These are phyloP conservation scores for Boulengeromyrus knoepffleri DNA, from an alignment of 2,113 vertebrate species.

Conservation along the genomic window DNA sequence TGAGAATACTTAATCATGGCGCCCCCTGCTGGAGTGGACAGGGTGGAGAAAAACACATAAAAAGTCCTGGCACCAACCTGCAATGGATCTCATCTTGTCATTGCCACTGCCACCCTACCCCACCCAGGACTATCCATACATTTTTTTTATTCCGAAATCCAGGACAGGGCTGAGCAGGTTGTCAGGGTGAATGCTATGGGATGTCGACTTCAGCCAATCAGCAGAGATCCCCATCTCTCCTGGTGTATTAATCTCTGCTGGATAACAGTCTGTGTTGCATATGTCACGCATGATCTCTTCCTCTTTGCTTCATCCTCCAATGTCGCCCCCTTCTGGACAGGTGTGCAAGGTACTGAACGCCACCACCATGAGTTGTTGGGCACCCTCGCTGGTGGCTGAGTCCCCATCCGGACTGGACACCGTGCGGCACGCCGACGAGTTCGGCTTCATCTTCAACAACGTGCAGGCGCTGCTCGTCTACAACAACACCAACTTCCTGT, in stretches of 20 bases:
- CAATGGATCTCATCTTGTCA: conserved; percentile 15
- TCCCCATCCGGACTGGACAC: conserved; percentile 76
- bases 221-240: not conserved
- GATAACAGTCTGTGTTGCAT: not conserved
- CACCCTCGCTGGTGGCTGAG: conserved; percentile 74
- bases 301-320: not conserved
- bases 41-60: conserved; percentile 45
- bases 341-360: conserved; percentile 82
- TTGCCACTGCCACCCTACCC: not conserved
- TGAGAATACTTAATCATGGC: conserved; percentile 71
- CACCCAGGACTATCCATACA: not conserved
- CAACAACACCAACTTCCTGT: conserved; percentile 94
- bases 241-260: not conserved
- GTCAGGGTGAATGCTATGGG: not conserved
- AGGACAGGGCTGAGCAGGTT: not conserved
- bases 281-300: not conserved
- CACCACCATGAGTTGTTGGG: conserved; percentile 80
- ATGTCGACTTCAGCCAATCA: not conserved
- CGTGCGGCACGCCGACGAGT: conserved; percentile 84
- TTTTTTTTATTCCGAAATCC: conserved; percentile 3
- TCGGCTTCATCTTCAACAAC: conserved; percentile 96
- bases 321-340: conserved; percentile 45
- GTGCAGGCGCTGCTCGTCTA: conserved; percentile 87
- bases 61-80: conserved; percentile 8
- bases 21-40: conserved; percentile 40